phyloP scores from a whole-genome alignment of 2,888 invertebrate genomes.

The Macrosoma leucophasiata region DNA sequence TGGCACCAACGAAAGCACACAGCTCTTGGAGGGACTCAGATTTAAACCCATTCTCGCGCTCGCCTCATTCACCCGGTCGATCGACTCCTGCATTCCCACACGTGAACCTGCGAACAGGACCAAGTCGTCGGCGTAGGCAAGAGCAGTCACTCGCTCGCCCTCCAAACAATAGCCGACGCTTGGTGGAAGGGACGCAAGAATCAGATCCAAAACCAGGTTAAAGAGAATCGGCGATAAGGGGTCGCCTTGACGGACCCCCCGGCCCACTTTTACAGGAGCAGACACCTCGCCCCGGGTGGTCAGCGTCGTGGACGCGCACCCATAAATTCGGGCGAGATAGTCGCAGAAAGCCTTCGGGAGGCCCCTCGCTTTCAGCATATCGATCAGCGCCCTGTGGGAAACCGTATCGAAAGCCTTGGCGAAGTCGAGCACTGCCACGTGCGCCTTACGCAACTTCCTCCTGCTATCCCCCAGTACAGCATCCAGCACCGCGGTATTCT shows the following conservation, averaged over 20 bases:
- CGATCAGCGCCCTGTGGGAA: constrained; percentile 32
- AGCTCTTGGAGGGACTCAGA: constrained; percentile 28
- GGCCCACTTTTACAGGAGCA: constrained; percentile 26
- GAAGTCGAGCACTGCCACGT: constrained; percentile 47
- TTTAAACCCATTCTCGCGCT: constrained; percentile 19
- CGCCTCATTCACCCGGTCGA: constrained; percentile 26
- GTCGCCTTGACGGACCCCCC: constrained; percentile 52
- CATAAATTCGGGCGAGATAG: constrained; percentile 38
- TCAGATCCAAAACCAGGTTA: constrained; percentile 32
- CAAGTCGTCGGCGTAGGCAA: constrained; percentile 48
- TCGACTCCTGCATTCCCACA: constrained; percentile 33
- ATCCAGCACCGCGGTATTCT: constrained; percentile 35
- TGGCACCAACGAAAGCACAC: constrained; percentile 30
- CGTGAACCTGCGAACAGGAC: constrained; percentile 34
- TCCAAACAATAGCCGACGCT: constrained; percentile 27
- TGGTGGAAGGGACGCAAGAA: constrained; percentile 24
- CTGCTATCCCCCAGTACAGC: constrained; percentile 27
- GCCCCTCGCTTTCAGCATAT: constrained; percentile 34
- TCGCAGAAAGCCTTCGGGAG: constrained; percentile 32
- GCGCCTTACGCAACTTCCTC: constrained; percentile 33
- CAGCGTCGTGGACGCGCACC: constrained; percentile 32
- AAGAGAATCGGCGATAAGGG: constrained; percentile 44
- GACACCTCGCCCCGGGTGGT: constrained; percentile 23
- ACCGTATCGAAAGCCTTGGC: constrained; percentile 52
- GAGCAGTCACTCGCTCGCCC: constrained; percentile 27